phyloP scores from a whole-genome alignment of 2,797 vertebrate species.

The Macroramphosus scolopax region DNA sequence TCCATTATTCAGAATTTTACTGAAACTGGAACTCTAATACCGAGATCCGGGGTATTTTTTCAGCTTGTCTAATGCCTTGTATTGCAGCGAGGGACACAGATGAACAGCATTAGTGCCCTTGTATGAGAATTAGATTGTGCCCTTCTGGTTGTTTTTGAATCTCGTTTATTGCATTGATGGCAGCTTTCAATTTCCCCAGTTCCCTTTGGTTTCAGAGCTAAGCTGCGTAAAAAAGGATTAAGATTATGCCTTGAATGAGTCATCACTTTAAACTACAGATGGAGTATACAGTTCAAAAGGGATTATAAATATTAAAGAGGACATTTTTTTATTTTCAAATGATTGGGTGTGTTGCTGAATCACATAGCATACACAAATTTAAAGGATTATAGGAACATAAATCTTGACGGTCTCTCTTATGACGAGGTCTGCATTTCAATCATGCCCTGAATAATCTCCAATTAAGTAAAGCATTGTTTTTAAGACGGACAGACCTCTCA shows the following conservation, averaged over 20 bases:
- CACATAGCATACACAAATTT: conserved; percentile 65
- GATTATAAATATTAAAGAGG: conserved; percentile 81
- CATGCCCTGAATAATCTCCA: conserved; percentile 69
- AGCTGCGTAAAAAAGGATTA: conserved; percentile 77
- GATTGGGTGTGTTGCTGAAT: conserved; percentile 64
- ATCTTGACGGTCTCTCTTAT: conserved; percentile 67
- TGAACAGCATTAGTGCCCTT: conserved; percentile 59
- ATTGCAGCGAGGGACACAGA: conserved; percentile 38
- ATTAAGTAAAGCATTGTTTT: conserved; percentile 73
- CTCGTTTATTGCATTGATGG: conserved; percentile 71
- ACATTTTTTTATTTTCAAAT: conserved; percentile 62
- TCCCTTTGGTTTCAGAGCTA: conserved; percentile 72
- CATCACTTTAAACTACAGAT: conserved; percentile 81
- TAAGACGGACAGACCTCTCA: conserved; percentile 53
- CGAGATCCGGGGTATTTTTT: conserved; percentile 1
- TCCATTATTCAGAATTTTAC: conserved; percentile 21
- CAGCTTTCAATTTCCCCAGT: conserved; percentile 70
- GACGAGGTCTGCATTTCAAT: conserved; percentile 66
- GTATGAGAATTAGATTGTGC: conserved; percentile 56
- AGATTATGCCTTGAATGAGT: conserved; percentile 77
- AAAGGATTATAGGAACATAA: conserved; percentile 70
- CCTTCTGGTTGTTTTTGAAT: conserved; percentile 63
- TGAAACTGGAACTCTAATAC: conserved; percentile 15
- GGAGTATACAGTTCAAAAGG: conserved; percentile 79
- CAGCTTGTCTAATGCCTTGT: conserved; percentile 18